phyloP scores from a whole-genome alignment of 2,888 invertebrate genomes.

The Xestia ashworthii region DNA sequence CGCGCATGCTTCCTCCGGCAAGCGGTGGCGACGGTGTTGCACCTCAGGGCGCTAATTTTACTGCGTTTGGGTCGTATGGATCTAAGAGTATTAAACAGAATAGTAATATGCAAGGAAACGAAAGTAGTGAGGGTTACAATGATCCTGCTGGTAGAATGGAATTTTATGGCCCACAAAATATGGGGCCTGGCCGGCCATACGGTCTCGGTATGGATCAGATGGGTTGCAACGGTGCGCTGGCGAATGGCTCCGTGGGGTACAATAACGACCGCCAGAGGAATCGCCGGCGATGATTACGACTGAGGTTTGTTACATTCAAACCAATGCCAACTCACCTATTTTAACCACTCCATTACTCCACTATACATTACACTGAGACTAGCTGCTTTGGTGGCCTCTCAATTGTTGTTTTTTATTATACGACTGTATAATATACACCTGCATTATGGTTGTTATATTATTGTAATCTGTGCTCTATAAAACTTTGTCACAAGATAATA shows the following conservation, averaged over 20 bases:
- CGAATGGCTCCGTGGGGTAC: conserved; percentile 89
- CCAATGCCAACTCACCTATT: conserved; percentile 86
- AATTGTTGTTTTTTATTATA: conserved; percentile 44
- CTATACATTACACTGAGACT: conserved; percentile 57
- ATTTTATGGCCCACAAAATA: conserved; percentile 80
- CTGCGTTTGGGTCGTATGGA: conserved; percentile 87
- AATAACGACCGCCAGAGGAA: conserved; percentile 89
- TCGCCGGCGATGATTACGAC: conserved; percentile 87
- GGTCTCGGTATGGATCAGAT: conserved; percentile 76
- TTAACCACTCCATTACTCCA: conserved; percentile 73
- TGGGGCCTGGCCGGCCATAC: conserved; percentile 83
- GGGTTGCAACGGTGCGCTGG: conserved; percentile 80
- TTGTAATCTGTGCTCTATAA: conserved; percentile 59
- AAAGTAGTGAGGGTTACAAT: conserved; percentile 72
- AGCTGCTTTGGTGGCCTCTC: conserved; percentile 47
- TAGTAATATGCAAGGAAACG: conserved; percentile 67
- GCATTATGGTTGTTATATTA: conserved; percentile 64
- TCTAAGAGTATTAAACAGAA: conserved; percentile 77
- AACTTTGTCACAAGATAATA: conserved; percentile 56
- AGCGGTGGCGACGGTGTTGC: conserved; percentile 77
- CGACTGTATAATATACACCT: conserved; percentile 55
- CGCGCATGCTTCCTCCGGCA: conserved; percentile 85
- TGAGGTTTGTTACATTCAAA: conserved; percentile 89
- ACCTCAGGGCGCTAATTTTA: conserved; percentile 86
- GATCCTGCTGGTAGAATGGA: conserved; percentile 72